These are phyloP conservation scores for Virgularia gustaviana DNA, from an alignment of 92 coral and sea anemone genomes.

Conservation along the genomic window DNA sequence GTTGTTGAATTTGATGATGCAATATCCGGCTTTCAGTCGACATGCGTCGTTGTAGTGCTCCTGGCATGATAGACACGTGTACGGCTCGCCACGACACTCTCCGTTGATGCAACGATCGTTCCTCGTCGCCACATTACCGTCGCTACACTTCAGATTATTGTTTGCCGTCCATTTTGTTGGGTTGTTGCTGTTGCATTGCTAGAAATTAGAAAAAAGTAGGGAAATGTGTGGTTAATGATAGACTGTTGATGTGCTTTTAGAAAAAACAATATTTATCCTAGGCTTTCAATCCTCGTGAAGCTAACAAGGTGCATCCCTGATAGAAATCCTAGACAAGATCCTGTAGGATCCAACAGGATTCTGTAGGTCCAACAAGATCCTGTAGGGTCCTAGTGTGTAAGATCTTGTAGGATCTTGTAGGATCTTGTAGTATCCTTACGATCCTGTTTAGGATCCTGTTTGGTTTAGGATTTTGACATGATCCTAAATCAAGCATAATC, in stretches of 20 bases:
- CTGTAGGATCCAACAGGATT: too few species aligned
- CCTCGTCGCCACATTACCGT: conserved; percentile 63
- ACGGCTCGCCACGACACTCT: conserved; percentile 72
- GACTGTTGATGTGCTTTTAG: neutral
- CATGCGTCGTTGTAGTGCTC: conserved; percentile 78
- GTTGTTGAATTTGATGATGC: conserved; percentile 59
- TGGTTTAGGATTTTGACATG: too few species aligned
- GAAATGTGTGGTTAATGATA: neutral
- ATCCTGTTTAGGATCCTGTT: too few species aligned
- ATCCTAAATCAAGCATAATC: too few species aligned
- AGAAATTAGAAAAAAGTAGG: neutral
- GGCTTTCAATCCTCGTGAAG: neutral
- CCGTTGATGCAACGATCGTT: conserved; percentile 76
- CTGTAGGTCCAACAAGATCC: too few species aligned
- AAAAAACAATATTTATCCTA: too few species aligned
- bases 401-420: too few species aligned
- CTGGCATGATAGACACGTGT: conserved; percentile 77
- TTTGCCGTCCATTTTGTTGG: conserved; percentile 70
- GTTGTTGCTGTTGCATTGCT: conserved; percentile 90
- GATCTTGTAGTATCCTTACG: too few species aligned
- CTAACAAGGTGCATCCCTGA: neutral
- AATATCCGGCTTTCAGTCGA: conserved; percentile 60
- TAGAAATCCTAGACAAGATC: too few species aligned
- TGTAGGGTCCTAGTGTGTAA: too few species aligned
- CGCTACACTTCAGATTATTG: conserved; percentile 76